These are phyloP conservation scores for Gonioctena quinquepunctata DNA, from an alignment of 1,140 invertebrate genomes.

Conservation along the genomic window DNA sequence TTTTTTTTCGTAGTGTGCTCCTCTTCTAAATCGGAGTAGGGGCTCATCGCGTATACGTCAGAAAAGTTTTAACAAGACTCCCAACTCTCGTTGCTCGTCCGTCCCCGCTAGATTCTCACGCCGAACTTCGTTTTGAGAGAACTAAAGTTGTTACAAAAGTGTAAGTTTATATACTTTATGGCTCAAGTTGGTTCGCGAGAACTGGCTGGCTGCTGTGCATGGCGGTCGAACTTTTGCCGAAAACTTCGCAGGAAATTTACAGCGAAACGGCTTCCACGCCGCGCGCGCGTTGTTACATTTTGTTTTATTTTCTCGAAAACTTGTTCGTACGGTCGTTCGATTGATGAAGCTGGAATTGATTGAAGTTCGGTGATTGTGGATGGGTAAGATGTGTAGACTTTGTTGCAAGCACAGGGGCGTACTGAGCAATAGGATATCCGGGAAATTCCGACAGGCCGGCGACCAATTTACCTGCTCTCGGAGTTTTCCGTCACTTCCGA, in stretches of 20 bases:
- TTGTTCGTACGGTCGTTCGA: neutral
- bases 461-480: too few species aligned
- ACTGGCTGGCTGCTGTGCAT: conserved; percentile 37
- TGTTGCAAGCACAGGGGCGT: too few species aligned
- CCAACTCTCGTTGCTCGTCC: neutral
- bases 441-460: too few species aligned
- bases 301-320: neutral
- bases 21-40: too few species aligned
- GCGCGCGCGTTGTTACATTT: neutral
- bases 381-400: too few species aligned
- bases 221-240: neutral
- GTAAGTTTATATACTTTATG: conserved; percentile 56
- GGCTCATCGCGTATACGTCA: neutral
- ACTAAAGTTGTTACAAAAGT: conserved; percentile 56
- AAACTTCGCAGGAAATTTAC: neutral
- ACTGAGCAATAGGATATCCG: too few species aligned
- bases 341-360: neutral
- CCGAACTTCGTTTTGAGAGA: conserved; percentile 24
- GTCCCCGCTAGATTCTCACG: neutral
- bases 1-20: too few species aligned
- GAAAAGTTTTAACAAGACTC: conserved; percentile 8
- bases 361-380: neutral
- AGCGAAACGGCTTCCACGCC: neutral
- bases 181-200: conserved; percentile 52
- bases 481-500: too few species aligned